phyloP scores from a whole-genome alignment of 2,888 invertebrate genomes.

The Amblyjoppa proteus region DNA sequence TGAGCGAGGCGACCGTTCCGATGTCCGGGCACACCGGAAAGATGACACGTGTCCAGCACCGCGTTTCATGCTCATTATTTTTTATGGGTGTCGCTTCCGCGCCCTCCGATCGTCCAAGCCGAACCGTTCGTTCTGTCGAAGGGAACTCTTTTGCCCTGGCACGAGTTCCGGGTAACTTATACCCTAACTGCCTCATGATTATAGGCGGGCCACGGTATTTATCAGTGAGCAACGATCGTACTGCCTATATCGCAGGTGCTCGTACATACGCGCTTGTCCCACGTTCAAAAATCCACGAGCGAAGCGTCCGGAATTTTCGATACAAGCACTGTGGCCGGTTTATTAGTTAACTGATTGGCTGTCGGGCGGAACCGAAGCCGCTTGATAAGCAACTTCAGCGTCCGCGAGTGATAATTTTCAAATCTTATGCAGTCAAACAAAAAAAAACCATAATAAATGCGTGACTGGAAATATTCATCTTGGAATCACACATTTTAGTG shows the following conservation, averaged over 20 bases:
- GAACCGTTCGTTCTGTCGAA: constrained; percentile 54
- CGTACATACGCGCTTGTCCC: constrained; percentile 41
- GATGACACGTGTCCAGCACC: constrained; percentile 79
- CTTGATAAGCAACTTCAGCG: neutral
- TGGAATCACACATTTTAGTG: no score
- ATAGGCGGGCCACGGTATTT: constrained; percentile 70
- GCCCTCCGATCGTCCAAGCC: constrained; percentile 67
- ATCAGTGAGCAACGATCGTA: constrained; percentile 73
- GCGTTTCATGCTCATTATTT: constrained; percentile 75
- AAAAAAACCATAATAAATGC: neutral
- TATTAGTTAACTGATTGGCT: neutral
- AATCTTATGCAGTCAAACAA: no score
- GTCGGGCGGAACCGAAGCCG: neutral
- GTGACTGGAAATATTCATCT: neutral
- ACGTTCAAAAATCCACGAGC: constrained; percentile 1
- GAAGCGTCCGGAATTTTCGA: neutral
- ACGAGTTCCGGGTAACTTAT: constrained; percentile 60
- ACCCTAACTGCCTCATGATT: constrained; percentile 61
- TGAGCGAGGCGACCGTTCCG: constrained; percentile 33
- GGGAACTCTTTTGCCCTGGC: constrained; percentile 61
- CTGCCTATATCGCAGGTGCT: constrained; percentile 70
- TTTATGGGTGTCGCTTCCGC: constrained; percentile 76
- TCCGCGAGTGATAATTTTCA: no score
- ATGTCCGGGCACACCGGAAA: constrained; percentile 68
- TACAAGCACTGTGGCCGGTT: neutral